A percentile compares a stretch with the other conserved stretches of the same genome.
These are phyloP conservation scores for Cynocephalus volans DNA, from an alignment of 2,113 vertebrate genomes.

Conservation along the genomic window DNA sequence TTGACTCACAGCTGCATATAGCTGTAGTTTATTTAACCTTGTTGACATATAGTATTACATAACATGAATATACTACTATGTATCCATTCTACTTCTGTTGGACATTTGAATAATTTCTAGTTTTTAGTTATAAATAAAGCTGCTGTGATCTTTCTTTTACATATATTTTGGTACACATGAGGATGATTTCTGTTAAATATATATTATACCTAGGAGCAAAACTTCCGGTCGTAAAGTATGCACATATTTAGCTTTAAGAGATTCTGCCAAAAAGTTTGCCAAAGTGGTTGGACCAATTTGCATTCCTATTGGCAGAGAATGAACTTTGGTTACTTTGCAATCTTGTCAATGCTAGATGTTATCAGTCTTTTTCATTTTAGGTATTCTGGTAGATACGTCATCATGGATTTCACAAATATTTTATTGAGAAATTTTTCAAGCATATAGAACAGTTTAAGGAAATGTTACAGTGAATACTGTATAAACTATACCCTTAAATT, in stretches of 20 bases:
- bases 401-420: background rate
- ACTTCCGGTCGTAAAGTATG: background rate
- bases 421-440: background rate
- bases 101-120: background rate
- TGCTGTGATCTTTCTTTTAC: background rate
- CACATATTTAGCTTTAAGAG: background rate
- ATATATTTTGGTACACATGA: background rate
- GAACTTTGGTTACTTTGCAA: background rate
- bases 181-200: background rate
- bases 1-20: background rate
- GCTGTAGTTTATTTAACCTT: background rate
- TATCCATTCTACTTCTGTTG: background rate
- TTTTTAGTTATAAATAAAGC: background rate
- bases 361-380: background rate
- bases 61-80: background rate
- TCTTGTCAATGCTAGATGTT: background rate
- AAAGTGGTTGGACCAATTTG: background rate
- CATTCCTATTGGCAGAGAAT: background rate
- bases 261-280: background rate
- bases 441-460: background rate
- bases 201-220: background rate
- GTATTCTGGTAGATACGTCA: background rate
- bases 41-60: background rate
- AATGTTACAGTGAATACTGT: background rate
- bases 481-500: background rate